Evolutionary conservation across 2,797 vertebrate genomes (phyloP), one percentile per base, ranked within the genome.

Genomic region (Picus viridis): DNA sequence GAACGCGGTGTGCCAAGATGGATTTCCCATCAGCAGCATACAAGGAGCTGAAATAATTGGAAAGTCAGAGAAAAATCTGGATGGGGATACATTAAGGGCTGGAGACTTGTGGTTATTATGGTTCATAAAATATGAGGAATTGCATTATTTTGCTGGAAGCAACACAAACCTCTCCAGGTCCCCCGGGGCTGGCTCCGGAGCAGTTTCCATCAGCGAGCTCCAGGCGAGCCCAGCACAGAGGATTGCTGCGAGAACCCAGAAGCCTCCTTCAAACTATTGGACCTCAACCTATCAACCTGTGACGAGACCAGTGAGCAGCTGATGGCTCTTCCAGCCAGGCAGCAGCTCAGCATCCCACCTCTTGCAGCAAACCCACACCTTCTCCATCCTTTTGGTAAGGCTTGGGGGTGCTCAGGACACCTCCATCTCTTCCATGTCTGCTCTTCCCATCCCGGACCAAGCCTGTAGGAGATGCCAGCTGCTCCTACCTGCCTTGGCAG

Each of bases 111-210:
- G 90, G 95, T 96, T 97, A 97, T 97, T 96, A 95, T 4, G 43
- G 97, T 96, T 97, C 97, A 97, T 97, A 97, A 97, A 97, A 96
- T 88, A 97, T 76, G 90, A 95, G 96, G 96, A 94, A 97, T 96
- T 92, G 94, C 91, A 94, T 97, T 93, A 95, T 89, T 94, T 90
- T 91, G 88, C 93, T 83, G 92, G 92, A 95, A 96, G 94, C 74
- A 92, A 95, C 85, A 74, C 83, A 87, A 84, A 61, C n/a, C 90
- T 93, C 2, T 10, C 0, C 1, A 10, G 32, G 47, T 96, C 97
- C 92, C 96, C 12, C 8, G 83, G 26, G 97, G 92, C 39, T 54
- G 80, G 85, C 80, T 69, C 75, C 26, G 10, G 92, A 96, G 97
- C 70, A 23, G 29, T 94, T 97, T 95, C 95, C 86, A 80, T 67